These are phyloP conservation scores for Xanthia togata DNA, from an alignment of 2,888 invertebrate genomes.

Conservation along the genomic window DNA sequence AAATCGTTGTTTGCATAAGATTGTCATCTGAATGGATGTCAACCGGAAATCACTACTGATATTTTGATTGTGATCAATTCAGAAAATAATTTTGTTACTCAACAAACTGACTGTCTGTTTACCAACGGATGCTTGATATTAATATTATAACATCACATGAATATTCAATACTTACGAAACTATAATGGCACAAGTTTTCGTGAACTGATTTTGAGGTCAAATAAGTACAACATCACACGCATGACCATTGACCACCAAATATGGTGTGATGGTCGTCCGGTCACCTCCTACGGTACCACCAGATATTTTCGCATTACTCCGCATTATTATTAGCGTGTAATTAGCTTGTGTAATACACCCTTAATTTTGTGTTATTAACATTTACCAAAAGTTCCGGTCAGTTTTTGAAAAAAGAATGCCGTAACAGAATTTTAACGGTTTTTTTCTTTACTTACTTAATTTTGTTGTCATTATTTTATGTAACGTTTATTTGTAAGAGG, in stretches of 20 bases:
- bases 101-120: not conserved
- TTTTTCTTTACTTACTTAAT: slow-evolving; percentile 36
- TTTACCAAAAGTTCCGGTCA: slow-evolving; percentile 35
- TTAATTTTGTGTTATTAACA: slow-evolving; percentile 49
- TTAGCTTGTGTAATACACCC: slow-evolving; percentile 60
- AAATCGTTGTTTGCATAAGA: slow-evolving; percentile 25
- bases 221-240: slow-evolving; percentile 25
- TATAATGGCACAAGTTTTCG: slow-evolving; percentile 40
- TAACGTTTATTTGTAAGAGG: slow-evolving; percentile 14
- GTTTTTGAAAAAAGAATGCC: slow-evolving; percentile 27
- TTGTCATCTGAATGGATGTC: not conserved
- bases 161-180: slow-evolving; percentile 39
- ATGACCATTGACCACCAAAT: slow-evolving; percentile 50
- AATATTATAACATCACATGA: slow-evolving; percentile 26
- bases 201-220: slow-evolving; percentile 58
- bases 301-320: slow-evolving; percentile 25
- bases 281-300: slow-evolving; percentile 25
- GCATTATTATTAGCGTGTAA: slow-evolving; percentile 58
- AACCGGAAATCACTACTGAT: not conserved
- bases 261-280: slow-evolving; percentile 43
- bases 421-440: slow-evolving; percentile 23
- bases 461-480: not conserved
- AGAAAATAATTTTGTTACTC: slow-evolving; percentile 5
- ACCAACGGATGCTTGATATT: not conserved
- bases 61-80: slow-evolving; percentile 11